phyloP scores from a whole-genome alignment of 2,113 vertebrate genomes.

The Stigmatopora nigra region DNA sequence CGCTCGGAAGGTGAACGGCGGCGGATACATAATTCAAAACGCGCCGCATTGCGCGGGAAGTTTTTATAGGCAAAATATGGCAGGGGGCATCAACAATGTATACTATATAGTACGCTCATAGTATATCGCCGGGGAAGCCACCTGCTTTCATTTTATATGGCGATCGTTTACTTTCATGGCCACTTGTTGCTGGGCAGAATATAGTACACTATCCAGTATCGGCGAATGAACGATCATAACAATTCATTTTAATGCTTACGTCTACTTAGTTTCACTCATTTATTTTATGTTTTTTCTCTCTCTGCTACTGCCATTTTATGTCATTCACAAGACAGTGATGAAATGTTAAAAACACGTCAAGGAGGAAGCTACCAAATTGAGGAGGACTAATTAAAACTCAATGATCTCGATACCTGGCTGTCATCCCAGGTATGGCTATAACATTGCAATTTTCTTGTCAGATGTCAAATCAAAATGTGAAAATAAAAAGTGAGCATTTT shows the following conservation, averaged over 20 bases:
- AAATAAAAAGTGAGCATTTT: too few species aligned
- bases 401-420: slow-evolving; percentile 8
- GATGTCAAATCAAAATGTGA: not conserved
- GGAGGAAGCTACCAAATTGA: slow-evolving; percentile 25
- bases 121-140: not conserved
- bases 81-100: not conserved
- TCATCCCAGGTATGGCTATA: slow-evolving; percentile 3
- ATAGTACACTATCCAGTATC: too few species aligned
- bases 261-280: too few species aligned
- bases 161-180: not conserved
- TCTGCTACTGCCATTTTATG: too few species aligned
- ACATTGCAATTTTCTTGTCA: not conserved
- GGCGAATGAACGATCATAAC: too few species aligned
- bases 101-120: too few species aligned
- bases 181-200: slow-evolving; percentile 12
- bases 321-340: too few species aligned
- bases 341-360: slow-evolving; percentile 47
- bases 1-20: not conserved
- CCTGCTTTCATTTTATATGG: not conserved
- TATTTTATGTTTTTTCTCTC: too few species aligned
- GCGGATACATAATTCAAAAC: not conserved
- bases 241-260: too few species aligned
- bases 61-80: not conserved
- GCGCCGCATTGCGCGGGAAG: not conserved
- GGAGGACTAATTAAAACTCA: slow-evolving; percentile 45